Evolutionary conservation across 2,113 vertebrate species (phyloP).

Genomic region (Arvicanthis niloticus): DNA sequence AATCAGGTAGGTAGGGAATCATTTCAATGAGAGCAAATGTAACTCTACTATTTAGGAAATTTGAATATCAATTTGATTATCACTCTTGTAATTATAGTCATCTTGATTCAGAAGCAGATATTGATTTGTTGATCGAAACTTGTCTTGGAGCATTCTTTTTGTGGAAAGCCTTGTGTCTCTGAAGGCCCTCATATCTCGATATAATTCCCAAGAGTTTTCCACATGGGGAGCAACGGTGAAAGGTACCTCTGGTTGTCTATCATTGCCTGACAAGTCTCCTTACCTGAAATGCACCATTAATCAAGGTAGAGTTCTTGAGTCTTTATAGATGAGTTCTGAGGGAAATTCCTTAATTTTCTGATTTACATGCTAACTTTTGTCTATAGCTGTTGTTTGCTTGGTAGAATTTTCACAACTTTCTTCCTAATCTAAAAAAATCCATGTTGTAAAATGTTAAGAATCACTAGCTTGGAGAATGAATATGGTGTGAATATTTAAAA

Average conservation of each 20-base stretch:
- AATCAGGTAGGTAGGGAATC: background rate
- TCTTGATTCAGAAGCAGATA: background rate
- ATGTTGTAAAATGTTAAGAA: conserved; percentile 14
- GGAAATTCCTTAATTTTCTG: background rate
- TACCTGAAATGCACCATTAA: background rate
- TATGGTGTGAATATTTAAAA: conserved; percentile 8
- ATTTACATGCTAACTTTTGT: conserved; percentile 37
- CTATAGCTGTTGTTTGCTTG: background rate
- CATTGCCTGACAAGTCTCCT: background rate
- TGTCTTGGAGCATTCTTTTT: background rate
- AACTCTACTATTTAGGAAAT: background rate
- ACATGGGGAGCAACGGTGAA: background rate
- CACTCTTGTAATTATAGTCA: conserved; percentile 1
- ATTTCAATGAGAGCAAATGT: conserved; percentile 12
- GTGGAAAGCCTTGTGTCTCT: background rate
- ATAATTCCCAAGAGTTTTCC: conserved; percentile 8
- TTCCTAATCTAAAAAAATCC: conserved; percentile 23
- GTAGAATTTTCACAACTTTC: conserved; percentile 17
- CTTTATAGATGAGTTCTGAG: background rate
- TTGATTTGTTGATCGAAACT: background rate
- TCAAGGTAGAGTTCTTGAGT: background rate
- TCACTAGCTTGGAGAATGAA: background rate
- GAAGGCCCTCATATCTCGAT: background rate
- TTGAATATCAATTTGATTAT: background rate
- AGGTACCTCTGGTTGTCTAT: conserved; percentile 21